Percentiles rank a stretch among this genome's conserved stretches.
phyloP scores from a whole-genome alignment of 2,113 vertebrate genomes.

The Elephantulus edwardii region DNA sequence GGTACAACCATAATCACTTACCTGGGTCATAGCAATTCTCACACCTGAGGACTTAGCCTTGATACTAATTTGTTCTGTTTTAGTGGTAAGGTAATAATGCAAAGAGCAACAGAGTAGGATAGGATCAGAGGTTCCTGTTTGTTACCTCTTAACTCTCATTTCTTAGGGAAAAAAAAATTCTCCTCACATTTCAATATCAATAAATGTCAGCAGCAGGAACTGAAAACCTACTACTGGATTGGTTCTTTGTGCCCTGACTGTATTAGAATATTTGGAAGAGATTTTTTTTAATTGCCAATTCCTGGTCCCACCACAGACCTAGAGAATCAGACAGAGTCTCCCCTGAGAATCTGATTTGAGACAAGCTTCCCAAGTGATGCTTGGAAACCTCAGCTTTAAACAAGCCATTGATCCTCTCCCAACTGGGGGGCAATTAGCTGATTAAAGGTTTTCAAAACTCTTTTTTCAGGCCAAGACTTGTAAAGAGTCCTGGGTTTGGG shows the following conservation, averaged over 20 bases:
- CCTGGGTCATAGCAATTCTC: fast-evolving
- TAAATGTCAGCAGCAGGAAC: no score
- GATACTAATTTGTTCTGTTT: background rate
- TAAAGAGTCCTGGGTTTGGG: background rate
- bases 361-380: background rate
- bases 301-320: background rate
- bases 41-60: no score
- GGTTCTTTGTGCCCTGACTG: background rate
- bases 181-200: no score
- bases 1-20: background rate
- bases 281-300: background rate
- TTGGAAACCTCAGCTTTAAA: background rate
- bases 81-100: background rate
- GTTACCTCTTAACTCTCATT: background rate
- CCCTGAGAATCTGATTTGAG: background rate
- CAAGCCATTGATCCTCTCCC: background rate
- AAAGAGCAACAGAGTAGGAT: background rate
- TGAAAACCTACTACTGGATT: no score
- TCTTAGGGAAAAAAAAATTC: no score
- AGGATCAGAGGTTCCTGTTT: background rate
- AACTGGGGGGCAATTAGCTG: background rate
- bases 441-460: constrained; percentile 2
- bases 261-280: background rate
- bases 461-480: background rate
- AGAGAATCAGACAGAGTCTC: background rate